phyloP scores from a whole-genome alignment of 2,888 invertebrate genomes.

The Limnephilus auricula region DNA sequence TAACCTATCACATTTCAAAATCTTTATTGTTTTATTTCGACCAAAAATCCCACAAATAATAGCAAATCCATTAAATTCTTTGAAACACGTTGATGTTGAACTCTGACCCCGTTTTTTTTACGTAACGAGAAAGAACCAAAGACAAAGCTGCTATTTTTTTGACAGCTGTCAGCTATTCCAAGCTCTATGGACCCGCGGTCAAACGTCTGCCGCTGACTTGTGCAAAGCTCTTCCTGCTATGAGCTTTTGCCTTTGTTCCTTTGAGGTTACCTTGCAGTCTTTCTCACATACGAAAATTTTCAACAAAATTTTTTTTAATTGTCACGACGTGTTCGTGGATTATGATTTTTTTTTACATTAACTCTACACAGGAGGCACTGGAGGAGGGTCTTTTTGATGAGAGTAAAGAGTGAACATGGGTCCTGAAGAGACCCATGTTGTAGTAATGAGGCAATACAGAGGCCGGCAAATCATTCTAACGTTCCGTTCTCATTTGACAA shows the following conservation, averaged over 20 bases:
- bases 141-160: not conserved
- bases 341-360: no score
- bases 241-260: not conserved
- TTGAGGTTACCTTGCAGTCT: not conserved
- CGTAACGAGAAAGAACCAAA: not conserved
- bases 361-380: no score
- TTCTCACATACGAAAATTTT: no score
- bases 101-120: not conserved
- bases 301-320: not conserved
- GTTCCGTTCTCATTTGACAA: no score
- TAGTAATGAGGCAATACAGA: no score
- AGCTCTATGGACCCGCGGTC: not conserved
- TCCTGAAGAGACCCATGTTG: no score
- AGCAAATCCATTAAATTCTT: not conserved
- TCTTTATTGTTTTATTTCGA: not conserved
- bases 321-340: not conserved
- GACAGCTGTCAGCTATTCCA: not conserved
- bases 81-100: not conserved
- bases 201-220: not conserved
- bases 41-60: not conserved
- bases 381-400: no score
- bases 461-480: no score
- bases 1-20: no score
- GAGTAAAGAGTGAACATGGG: no score
- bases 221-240: not conserved